Evolutionary conservation across 2,113 vertebrate species (phyloP).

Genomic region (Lynx canadensis): DNA sequence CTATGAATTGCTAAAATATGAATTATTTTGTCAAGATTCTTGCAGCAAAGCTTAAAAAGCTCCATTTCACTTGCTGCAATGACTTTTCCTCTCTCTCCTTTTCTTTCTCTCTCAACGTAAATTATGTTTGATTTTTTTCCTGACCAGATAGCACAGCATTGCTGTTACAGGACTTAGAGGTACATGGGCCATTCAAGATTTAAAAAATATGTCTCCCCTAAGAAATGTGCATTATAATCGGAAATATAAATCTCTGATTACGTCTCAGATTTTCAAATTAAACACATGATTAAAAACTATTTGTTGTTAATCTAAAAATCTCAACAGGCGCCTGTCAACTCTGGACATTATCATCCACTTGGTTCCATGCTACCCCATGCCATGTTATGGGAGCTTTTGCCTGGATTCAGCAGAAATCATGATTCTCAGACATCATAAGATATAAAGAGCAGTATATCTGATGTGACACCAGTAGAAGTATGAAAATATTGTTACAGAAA

Average conservation of each 20-base stretch:
- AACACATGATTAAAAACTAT: neutral
- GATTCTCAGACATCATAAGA: neutral
- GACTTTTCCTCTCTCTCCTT: neutral
- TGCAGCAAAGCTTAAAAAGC: neutral
- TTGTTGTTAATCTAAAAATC: slow-evolving; percentile 13
- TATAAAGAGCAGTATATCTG: too few relatives aligned
- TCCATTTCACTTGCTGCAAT: neutral
- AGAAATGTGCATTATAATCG: slow-evolving; percentile 29
- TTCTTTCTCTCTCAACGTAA: neutral
- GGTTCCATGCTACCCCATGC: fast-evolving
- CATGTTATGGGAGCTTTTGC: neutral
- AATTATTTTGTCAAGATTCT: slow-evolving; percentile 33
- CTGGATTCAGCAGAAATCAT: neutral
- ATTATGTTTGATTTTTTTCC: neutral
- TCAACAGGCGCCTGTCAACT: neutral
- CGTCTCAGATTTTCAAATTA: slow-evolving; percentile 34
- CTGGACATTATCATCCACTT: too few relatives aligned
- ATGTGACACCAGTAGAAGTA: neutral
- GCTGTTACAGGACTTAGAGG: neutral
- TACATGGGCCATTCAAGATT: neutral
- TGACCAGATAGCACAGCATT: neutral
- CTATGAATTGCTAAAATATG: neutral
- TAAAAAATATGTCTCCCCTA: neutral
- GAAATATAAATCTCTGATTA: slow-evolving; percentile 48
- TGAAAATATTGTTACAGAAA: neutral